Evolutionary conservation across 2,797 vertebrate genomes (phyloP).

Genomic region (Gymnocypris eckloni): DNA sequence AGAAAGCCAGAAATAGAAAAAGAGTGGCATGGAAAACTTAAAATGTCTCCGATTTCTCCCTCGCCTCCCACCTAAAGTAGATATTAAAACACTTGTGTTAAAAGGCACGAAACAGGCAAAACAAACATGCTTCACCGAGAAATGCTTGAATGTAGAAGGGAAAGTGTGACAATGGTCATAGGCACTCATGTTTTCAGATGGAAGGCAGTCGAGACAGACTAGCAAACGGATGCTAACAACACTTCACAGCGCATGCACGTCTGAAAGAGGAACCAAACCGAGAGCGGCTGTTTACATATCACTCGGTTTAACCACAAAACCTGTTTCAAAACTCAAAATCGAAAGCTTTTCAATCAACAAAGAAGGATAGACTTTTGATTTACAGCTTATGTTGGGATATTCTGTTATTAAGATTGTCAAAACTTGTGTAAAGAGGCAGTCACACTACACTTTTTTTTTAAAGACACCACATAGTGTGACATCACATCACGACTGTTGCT

Average conservation of each 20-base stretch:
- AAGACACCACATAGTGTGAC: background rate
- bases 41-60: slow-evolving; percentile 64
- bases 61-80: slow-evolving; percentile 56
- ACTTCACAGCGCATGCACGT: slow-evolving; percentile 23
- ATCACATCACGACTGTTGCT: background rate
- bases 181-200: slow-evolving; percentile 52
- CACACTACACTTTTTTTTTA: background rate
- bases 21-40: slow-evolving; percentile 63
- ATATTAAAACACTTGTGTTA: slow-evolving; percentile 47
- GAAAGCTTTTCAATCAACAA: slow-evolving; percentile 41
- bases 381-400: slow-evolving; percentile 2
- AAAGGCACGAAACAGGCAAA: slow-evolving; percentile 50
- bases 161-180: slow-evolving; percentile 37
- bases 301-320: slow-evolving; percentile 38
- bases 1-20: slow-evolving; percentile 68
- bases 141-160: slow-evolving; percentile 30
- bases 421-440: slow-evolving; percentile 55
- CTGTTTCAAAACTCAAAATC: slow-evolving; percentile 14
- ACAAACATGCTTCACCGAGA: slow-evolving; percentile 48
- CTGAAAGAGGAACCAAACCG: background rate
- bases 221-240: slow-evolving; percentile 21
- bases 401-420: slow-evolving; percentile 51
- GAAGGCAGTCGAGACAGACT: slow-evolving; percentile 35
- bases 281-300: background rate
- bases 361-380: slow-evolving; percentile 5